These are phyloP conservation scores for Pterostichus niger DNA, from an alignment of 2,888 invertebrate species.

Conservation along the genomic window DNA sequence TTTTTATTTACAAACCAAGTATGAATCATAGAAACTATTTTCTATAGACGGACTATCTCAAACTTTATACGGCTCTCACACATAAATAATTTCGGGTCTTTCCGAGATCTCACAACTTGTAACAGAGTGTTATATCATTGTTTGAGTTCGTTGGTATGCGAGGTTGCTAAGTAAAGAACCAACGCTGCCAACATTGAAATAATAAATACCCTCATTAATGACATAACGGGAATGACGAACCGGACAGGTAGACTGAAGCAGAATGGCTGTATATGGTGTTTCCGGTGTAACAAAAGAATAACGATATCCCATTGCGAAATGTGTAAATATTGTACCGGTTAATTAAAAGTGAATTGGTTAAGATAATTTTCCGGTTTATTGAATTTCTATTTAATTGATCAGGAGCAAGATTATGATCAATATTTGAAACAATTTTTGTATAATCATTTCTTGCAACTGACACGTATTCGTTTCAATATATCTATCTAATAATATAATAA, in stretches of 20 bases:
- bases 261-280: conserved; percentile 8
- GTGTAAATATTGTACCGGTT: conserved; percentile 17
- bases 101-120: conserved; percentile 1
- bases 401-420: neutral
- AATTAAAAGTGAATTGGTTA: conserved; percentile 57
- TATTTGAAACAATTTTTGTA: too few species aligned
- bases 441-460: too few species aligned
- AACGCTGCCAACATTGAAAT: conserved; percentile 47
- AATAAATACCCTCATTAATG: conserved; percentile 63
- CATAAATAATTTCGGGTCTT: conserved; percentile 11
- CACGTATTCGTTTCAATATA: too few species aligned
- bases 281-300: conserved; percentile 56
- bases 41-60: neutral
- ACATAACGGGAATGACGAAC: conserved; percentile 51
- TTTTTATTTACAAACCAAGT: conserved; percentile 16
- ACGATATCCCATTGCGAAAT: conserved; percentile 32
- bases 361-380: conserved; percentile 28
- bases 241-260: conserved; percentile 10
- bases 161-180: conserved; percentile 45
- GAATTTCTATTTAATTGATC: conserved; percentile 5
- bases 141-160: conserved; percentile 29
- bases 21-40: conserved; percentile 9
- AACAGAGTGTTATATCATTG: conserved; percentile 30
- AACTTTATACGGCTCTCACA: conserved; percentile 1
- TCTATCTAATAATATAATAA: too few species aligned